Evolutionary conservation across 2,113 vertebrate genomes (phyloP), one percentile per base, ranked within the genome.

Genomic region (Lycaon pictus): DNA sequence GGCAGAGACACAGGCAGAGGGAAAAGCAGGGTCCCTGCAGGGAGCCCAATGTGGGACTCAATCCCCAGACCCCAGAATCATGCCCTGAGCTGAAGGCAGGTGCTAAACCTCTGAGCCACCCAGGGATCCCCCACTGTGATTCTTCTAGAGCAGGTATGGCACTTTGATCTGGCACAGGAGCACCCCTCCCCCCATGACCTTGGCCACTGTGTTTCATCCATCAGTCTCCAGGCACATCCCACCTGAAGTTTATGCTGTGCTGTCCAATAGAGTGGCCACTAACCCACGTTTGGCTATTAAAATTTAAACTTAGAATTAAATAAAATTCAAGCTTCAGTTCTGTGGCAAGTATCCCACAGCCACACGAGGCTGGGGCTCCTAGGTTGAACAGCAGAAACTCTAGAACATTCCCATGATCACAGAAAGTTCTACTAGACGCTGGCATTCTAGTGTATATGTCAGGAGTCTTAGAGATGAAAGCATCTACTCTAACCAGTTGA

Each of bases 251-350:
- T 6, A 12, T 37, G 35, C 8, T 0, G 15, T 20, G 72, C 65
- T 25, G 16, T 29, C 43, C 29, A 11, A 0, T 0, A 9, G 2
- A 1, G 35, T 0, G 37, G 23, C 22, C 55, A 7, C 19, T 6
- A 25, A 20, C 63, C 51, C 72, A 11, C 9, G 5, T 43, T 43
- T 27, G 20, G 20, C 32, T 43, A 7, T 10, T 53, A 17, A 60
- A 25, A 32, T 37, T n/a, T 15, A 76, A 25, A 15, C 43, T 16
- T 27, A 48, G 16, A n/a, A 69, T n/a, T 35, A 51, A 27, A 48
- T 8, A 17, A 7, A 27, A 7, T 17, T 16, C 74, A 16, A 2
- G 23, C 43, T 76, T 48, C 74, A 10, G 74, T 76, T 2, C 15
- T 3, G 7, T 5, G 77, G 29, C 48, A 35, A 29, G 55, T 3